Evolutionary conservation across 2,113 vertebrate genomes (phyloP).

Genomic region (Coregonus clupeaformis): DNA sequence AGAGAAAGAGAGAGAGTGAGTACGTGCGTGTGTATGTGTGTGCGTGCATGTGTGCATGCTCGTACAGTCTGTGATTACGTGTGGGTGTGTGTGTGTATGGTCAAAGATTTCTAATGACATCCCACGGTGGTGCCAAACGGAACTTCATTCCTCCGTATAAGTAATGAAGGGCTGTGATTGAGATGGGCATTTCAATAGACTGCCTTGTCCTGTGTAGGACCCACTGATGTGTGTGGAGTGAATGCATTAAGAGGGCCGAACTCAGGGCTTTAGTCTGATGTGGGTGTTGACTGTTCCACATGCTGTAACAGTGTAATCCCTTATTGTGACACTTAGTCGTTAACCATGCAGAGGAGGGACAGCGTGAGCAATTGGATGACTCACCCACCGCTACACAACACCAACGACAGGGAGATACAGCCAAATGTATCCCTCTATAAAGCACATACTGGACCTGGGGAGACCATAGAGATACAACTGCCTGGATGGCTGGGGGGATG

Average conservation of each 20-base stretch:
- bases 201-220: slow-evolving; percentile 27
- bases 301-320: slow-evolving; percentile 57
- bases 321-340: slow-evolving; percentile 62
- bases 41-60: not conserved
- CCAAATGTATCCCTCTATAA: not conserved
- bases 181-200: slow-evolving; percentile 31
- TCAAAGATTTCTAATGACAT: not conserved
- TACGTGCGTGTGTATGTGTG: not conserved
- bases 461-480: not conserved
- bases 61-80: too few relatives aligned
- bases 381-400: not conserved
- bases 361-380: slow-evolving; percentile 48
- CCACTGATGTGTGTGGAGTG: slow-evolving; percentile 19
- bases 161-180: slow-evolving; percentile 12
- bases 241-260: slow-evolving; percentile 25
- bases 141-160: not conserved
- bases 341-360: slow-evolving; percentile 60
- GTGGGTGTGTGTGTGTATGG: not conserved
- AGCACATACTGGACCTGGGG: not conserved
- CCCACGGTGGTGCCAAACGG: not conserved
- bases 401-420: not conserved
- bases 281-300: slow-evolving; percentile 59
- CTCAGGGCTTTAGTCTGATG: slow-evolving; percentile 27
- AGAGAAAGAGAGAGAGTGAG: not conserved
- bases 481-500: not conserved